These are phyloP conservation scores for Aurelia sp. DNA, from an alignment of 30 jellyfish, hydroid and myxozoan genomes.

Conservation along the genomic window DNA sequence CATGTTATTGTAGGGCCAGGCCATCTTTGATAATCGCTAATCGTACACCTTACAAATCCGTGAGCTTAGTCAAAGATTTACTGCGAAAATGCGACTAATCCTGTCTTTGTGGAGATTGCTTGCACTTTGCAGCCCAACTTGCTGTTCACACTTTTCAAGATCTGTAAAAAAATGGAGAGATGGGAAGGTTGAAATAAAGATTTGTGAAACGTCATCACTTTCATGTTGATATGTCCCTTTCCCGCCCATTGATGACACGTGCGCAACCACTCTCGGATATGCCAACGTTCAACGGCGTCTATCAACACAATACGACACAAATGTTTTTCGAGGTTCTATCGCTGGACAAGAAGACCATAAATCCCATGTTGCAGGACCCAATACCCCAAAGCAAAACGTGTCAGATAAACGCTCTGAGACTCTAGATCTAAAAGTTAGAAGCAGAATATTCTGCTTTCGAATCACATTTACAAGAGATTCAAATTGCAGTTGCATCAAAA, in stretches of 20 bases:
- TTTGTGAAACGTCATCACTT: constrained; percentile 44
- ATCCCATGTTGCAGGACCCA: too few relatives aligned
- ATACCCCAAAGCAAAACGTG: too few relatives aligned
- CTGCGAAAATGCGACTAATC: constrained; percentile 78
- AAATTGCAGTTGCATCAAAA: too few relatives aligned
- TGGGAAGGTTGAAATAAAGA: constrained; percentile 30
- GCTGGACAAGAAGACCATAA: too few relatives aligned
- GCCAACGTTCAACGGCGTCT: constrained; percentile 36
- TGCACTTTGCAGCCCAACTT: constrained; percentile 58
- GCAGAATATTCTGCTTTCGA: too few relatives aligned
- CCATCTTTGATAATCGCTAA: constrained; percentile 57
- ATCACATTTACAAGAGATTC: too few relatives aligned
- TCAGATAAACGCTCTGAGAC: too few relatives aligned
- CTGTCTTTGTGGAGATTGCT: constrained; percentile 67
- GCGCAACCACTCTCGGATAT: constrained; percentile 61
- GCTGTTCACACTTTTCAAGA: constrained; percentile 69
- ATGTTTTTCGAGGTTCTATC: constrained; percentile 9
- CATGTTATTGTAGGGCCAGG: constrained; percentile 98
- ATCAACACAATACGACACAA: constrained; percentile 32
- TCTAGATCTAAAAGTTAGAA: too few relatives aligned
- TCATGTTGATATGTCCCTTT: constrained; percentile 42
- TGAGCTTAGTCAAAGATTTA: constrained; percentile 68
- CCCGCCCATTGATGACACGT: constrained; percentile 83
- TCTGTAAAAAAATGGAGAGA: constrained; percentile 32
- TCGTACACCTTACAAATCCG: constrained; percentile 56